Percentiles rank a stretch among this genome's conserved stretches.
These are phyloP conservation scores for Spodoptera picta DNA, from an alignment of 2,888 invertebrate species.

Conservation along the genomic window DNA sequence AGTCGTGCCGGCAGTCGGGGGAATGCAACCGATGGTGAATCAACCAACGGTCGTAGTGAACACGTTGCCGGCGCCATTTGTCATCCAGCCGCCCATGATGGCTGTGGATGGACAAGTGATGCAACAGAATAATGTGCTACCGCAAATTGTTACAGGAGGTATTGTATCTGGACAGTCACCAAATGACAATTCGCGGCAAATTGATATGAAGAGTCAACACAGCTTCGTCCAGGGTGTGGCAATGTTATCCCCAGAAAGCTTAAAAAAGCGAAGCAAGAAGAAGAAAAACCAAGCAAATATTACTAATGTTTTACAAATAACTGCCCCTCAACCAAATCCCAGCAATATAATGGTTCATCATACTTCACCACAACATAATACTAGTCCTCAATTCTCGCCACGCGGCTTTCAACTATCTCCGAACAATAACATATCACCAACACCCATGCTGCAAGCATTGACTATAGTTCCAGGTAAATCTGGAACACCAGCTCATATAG, in stretches of 20 bases:
- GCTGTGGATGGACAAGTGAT: constrained; percentile 92
- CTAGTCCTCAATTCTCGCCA: constrained; percentile 90
- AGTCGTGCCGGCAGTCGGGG: constrained; percentile 90
- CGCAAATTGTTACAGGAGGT: constrained; percentile 91
- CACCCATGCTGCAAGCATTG: constrained; percentile 92
- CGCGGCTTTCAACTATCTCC: constrained; percentile 93
- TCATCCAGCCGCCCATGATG: constrained; percentile 93
- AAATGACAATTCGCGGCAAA: constrained; percentile 84
- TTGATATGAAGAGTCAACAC: constrained; percentile 86
- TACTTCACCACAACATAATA: constrained; percentile 82
- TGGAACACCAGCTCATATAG: constrained; percentile 92
- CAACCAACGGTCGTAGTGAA: constrained; percentile 94
- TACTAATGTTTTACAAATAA: constrained; percentile 91
- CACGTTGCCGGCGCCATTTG: constrained; percentile 92
- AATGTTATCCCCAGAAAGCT: constrained; percentile 91
- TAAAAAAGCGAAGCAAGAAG: constrained; percentile 91
- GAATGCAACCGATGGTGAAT: constrained; percentile 91
- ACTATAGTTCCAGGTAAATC: constrained; percentile 94
- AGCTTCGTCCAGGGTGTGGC: constrained; percentile 79
- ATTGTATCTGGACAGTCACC: constrained; percentile 88
- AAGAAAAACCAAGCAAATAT: constrained; percentile 92
- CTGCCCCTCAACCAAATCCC: constrained; percentile 90
- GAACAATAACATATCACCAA: constrained; percentile 90
- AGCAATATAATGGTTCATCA: constrained; percentile 89
- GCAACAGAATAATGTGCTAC: constrained; percentile 91